Base-by-base conservation (phyloP, 92 coral and sea anemone genomes). In the Heteractis magnifica region DNA sequence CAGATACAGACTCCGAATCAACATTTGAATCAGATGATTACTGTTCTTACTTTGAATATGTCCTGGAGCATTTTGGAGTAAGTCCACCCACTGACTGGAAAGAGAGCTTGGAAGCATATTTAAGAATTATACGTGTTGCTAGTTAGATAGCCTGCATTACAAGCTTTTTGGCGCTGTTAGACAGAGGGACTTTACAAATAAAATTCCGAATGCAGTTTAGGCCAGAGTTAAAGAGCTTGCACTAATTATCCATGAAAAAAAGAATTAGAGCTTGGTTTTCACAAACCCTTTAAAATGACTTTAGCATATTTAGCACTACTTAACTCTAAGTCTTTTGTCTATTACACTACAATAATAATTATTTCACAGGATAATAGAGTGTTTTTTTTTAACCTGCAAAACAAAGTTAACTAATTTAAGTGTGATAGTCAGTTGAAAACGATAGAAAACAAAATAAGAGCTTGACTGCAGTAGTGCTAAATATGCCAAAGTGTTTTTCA, bases 21-120 rank as follows among this genome's bases (percentile, higher is more conserved):
- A 81, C n/a, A 77, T 68, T 13, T 81, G 86, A 86, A 55, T 51
- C 72, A 51, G 56, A 72, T 58, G 80, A 81, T 50, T 86, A 86
- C 76, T 60, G 59, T 21, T 83, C 49, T 72, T 86, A 81, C 44
- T 81, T 81, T 82, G 62, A 56, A 44, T 82, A 81, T 81, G 82
- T 75, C 48, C 72, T 82, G 50, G 75, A 82, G 62, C 62, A 55
- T n/a, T 71, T 87, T 87, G 82, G 81, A 51, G 59, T 87, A 51
- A 78, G 81, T 60, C 76, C 56, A 81, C 90, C 86, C 75, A 82
- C 49, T 72, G 75, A 77, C 76, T 74, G 76, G 86, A 77, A 75
- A 78, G 81, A 87, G 64, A 85, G 81, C 51, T 64, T 87, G 51
- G 77, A 44, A 51, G 56, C 75, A 49, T 86, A 86, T 76, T 48